Evolutionary conservation across 2,888 invertebrate genomes (phyloP).

Genomic region (Diadromus collaris): DNA sequence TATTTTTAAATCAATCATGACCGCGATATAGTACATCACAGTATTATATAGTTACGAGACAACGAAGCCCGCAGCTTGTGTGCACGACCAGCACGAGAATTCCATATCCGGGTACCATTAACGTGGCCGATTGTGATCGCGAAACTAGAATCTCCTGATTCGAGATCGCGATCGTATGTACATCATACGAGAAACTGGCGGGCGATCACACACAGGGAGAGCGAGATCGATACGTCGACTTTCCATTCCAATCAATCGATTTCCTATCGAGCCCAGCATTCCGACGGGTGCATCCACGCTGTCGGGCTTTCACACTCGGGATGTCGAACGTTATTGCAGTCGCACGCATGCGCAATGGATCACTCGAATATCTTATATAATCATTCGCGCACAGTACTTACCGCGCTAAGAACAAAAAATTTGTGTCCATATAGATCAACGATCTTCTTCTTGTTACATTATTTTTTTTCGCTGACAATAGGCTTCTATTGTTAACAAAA

Average conservation of each 20-base stretch:
- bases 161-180: constrained; percentile 11
- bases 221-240: constrained; percentile 56
- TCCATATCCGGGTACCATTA: constrained; percentile 13
- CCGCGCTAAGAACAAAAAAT: too few species aligned
- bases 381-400: constrained; percentile 1
- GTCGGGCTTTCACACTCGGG: constrained; percentile 55
- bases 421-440: too few species aligned
- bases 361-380: constrained; percentile 40
- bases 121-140: constrained; percentile 13
- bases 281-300: constrained; percentile 44
- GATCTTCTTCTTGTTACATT: too few species aligned
- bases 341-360: constrained; percentile 39
- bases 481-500: too few species aligned
- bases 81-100: constrained; percentile 7
- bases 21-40: neutral
- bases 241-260: constrained; percentile 66
- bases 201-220: constrained; percentile 38
- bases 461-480: too few species aligned
- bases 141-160: constrained; percentile 9
- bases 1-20: constrained; percentile 3
- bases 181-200: constrained; percentile 25
- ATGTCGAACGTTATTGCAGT: constrained; percentile 28
- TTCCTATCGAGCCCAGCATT: constrained; percentile 58
- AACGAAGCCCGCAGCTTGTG: constrained; percentile 1
- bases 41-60: neutral